Evolutionary conservation across 1,140 invertebrate genomes (phyloP), one percentile per base, ranked within the genome.

Genomic region (Diprion similis): DNA sequence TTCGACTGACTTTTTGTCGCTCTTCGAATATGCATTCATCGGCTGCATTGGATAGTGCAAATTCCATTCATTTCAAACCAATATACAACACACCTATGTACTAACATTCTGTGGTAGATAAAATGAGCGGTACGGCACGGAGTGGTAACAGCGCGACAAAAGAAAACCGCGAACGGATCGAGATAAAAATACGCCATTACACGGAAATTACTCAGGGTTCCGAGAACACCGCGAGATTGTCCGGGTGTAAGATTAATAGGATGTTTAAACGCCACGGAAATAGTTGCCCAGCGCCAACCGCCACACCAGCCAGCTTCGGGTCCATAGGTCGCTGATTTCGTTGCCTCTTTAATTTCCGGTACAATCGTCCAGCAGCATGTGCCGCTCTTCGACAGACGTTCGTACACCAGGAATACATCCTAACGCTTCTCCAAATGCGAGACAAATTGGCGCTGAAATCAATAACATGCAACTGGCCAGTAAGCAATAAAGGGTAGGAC

Each of bases 171-270:
- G 0, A 59, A 17, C 3, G 51, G 4, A 59, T 59, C 51, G 51
- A 59, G 51, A 59, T 59, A 59, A 59, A 59, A 59, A 59, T 59
- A 59, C 51, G 51, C 51, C 51, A 59, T 59, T 59, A 59, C 51
- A 59, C 51, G 51, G 51, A 59, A 59, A 59, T 59, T 59, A 59
- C 51, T 59, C 51, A 17, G 51, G 51, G 51, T 17, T 13, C 51
- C 51, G 51, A 59, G 51, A 59, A 59, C 51, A 59, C 51, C 11
- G 51, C n/a, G 51, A 59, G 11, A 59, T 59, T 59, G 51, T 59
- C 51, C 51, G 9, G n/a, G 51, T 59, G 51, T 59, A 59, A 59
- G 51, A 59, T 59, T 59, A 59, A 59, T 59, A 59, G 51, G 51
- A 17, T 59, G 51, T 59, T 59, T 10, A 59, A 59, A 59, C n/a